Conservation (phyloP, 2,888 invertebrate species). For the Melinaea menophilus region DNA sequence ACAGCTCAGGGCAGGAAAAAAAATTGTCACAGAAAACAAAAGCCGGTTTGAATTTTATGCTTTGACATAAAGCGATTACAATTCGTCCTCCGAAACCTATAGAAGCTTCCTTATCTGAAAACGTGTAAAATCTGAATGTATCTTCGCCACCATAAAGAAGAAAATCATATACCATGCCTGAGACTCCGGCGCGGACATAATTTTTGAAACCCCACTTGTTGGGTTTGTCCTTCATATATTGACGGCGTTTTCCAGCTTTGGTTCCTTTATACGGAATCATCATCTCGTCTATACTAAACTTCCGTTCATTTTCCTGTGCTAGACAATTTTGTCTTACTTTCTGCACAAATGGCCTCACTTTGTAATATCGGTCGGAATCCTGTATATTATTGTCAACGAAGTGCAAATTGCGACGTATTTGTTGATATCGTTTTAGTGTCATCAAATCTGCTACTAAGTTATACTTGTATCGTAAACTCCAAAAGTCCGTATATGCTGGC, state of each 20-base stretch:
- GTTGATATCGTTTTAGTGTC: constrained; percentile 24
- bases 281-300: constrained; percentile 41
- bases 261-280: constrained; percentile 43
- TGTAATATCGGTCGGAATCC: constrained; percentile 20
- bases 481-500: constrained; percentile 27
- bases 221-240: constrained; percentile 44
- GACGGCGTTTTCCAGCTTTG: constrained; percentile 39
- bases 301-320: constrained; percentile 31
- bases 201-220: constrained; percentile 44
- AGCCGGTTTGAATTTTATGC: constrained; percentile 25
- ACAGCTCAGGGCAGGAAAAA: constrained; percentile 32
- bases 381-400: constrained; percentile 24
- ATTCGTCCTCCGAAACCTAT: constrained; percentile 38
- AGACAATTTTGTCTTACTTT: constrained; percentile 19
- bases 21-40: constrained; percentile 32
- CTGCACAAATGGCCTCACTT: constrained; percentile 20
- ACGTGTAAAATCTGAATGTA: constrained; percentile 33
- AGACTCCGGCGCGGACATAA: constrained; percentile 39
- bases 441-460: constrained; percentile 28
- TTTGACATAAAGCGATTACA: constrained; percentile 36
- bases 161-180: constrained; percentile 44
- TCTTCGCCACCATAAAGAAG: constrained; percentile 40
- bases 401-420: constrained; percentile 25
- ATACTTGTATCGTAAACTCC: constrained; percentile 22
- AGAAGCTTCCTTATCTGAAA: constrained; percentile 34